Percentiles rank a stretch among this genome's conserved stretches.
Conservation (phyloP, 2,797 vertebrate genomes). For the Simalia tracyae region DNA sequence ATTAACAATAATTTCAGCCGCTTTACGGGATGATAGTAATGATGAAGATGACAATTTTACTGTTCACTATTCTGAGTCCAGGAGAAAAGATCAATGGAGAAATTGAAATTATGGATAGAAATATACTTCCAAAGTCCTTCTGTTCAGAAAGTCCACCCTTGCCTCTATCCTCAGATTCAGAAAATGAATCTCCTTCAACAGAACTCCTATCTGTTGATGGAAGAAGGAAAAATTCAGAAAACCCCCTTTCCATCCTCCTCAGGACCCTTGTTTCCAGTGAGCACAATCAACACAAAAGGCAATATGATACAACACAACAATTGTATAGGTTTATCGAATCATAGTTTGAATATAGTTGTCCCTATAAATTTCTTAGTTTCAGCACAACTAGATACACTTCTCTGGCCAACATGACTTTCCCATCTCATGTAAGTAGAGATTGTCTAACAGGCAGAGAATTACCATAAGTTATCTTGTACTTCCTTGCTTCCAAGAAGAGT, state of each 20-base stretch:
- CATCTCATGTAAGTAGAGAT: background rate
- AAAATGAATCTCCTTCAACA: background rate
- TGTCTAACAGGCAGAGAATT: no score
- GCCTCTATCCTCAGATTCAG: no score
- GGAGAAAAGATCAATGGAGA: no score
- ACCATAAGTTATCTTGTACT: background rate
- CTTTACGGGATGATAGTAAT: no score
- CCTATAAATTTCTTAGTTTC: background rate
- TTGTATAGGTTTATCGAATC: background rate
- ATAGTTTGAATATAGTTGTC: background rate
- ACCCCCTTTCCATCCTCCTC: background rate
- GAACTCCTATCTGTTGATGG: background rate
- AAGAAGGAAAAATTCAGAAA: background rate
- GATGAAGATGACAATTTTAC: no score
- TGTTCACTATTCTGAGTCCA: no score
- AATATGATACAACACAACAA: background rate
- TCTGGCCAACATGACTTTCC: background rate
- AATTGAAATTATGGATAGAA: no score
- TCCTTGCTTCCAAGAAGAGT: background rate
- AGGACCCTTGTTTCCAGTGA: background rate
- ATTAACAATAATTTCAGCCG: no score
- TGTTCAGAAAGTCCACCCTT: no score
- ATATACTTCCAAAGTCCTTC: no score
- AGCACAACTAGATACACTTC: background rate
- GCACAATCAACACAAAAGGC: background rate